phyloP scores from a whole-genome alignment of 2,888 invertebrate genomes.

The Cancer borealis region DNA sequence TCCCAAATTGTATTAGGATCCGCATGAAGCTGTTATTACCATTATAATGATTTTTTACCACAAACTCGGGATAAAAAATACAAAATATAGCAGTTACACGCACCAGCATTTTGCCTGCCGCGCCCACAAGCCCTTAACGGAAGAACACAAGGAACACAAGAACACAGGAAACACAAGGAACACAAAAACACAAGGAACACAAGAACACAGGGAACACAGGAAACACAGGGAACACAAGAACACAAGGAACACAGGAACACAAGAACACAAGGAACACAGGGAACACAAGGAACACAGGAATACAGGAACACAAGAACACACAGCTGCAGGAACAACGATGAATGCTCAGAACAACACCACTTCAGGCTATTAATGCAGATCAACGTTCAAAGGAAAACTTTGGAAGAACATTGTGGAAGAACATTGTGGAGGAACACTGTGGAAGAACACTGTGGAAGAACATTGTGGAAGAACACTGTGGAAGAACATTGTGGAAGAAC shows the following conservation, averaged over 20 bases:
- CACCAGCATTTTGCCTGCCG: not conserved
- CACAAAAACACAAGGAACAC: no score
- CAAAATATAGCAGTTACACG: not conserved
- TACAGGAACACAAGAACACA: no score
- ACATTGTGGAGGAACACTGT: no score
- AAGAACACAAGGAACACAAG: not conserved
- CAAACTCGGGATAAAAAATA: not conserved
- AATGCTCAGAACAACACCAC: not conserved
- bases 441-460: not conserved
- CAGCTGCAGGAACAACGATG: not conserved
- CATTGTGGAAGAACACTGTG: not conserved
- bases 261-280: no score
- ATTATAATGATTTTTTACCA: not conserved
- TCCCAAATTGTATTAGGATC: not conserved
- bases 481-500: no score
- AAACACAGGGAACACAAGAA: no score
- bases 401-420: no score
- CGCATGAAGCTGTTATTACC: not conserved
- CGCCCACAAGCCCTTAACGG: not conserved
- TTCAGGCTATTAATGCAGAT: not conserved
- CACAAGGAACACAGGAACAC: no score
- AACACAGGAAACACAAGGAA: no score
- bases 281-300: no score
- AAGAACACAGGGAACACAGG: no score
- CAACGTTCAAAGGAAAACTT: not conserved